Percentiles rank a stretch among this genome's conserved stretches.
Conservation (phyloP, 2,888 invertebrate species). For the Xanthorhoe spadicearia region DNA sequence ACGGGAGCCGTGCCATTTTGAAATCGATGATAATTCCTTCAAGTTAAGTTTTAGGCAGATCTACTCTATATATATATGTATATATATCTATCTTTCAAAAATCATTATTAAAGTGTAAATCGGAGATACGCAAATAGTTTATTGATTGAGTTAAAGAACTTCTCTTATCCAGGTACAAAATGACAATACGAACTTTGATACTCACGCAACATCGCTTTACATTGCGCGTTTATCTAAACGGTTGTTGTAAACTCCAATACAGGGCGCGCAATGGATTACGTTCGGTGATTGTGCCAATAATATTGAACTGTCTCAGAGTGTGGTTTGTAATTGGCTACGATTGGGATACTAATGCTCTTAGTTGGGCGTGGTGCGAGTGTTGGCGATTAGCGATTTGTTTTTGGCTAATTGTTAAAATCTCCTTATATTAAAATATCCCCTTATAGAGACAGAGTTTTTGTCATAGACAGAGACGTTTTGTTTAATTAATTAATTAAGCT, state of each 20-base stretch:
- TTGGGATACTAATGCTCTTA: conserved; percentile 23
- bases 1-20: no score
- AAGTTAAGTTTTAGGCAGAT: no score
- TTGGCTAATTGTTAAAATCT: no score
- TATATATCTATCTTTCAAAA: no score
- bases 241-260: conserved; percentile 34
- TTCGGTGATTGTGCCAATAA: conserved; percentile 37
- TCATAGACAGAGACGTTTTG: no score
- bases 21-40: no score
- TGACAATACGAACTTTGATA: conserved; percentile 16
- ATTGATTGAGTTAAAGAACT: not conserved
- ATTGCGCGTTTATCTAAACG: conserved; percentile 40
- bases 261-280: conserved; percentile 32
- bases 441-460: no score
- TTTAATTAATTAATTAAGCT: no score
- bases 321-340: conserved; percentile 37
- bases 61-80: no score
- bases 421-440: no score
- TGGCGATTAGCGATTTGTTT: conserved; percentile 1
- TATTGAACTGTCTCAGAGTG: conserved; percentile 41
- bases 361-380: conserved; percentile 5
- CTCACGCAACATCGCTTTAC: conserved; percentile 27
- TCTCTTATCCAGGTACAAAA: conserved; percentile 17
- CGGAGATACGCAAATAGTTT: no score
- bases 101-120: no score